Conservation (phyloP, 2,888 invertebrate genomes). For the Cantharis lateralis region DNA sequence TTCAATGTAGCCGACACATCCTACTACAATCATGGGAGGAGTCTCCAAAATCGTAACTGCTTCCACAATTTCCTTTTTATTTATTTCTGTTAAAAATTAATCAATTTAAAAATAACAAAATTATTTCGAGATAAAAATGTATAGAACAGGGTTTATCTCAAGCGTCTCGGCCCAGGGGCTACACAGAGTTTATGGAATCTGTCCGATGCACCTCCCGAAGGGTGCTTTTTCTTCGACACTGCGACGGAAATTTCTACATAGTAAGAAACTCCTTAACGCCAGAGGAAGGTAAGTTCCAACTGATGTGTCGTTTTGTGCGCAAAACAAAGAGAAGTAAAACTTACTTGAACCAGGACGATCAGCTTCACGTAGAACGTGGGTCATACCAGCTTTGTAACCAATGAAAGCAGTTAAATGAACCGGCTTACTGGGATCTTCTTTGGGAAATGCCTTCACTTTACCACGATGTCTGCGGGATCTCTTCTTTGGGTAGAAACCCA, state of each 20-base stretch:
- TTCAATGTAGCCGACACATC: conserved; percentile 98
- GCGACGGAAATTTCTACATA: conserved; percentile 54
- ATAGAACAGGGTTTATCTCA: conserved; percentile 71
- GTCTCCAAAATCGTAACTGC: conserved; percentile 98
- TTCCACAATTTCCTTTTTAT: conserved; percentile 99
- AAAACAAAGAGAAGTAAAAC: conserved; percentile 53
- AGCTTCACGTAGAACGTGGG: conserved; percentile 97
- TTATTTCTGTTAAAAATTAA: conserved; percentile 76
- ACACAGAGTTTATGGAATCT: conserved; percentile 78
- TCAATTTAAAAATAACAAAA: background rate
- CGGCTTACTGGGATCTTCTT: conserved; percentile 94
- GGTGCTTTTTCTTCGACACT: conserved; percentile 67
- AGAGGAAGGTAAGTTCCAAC: conserved; percentile 55
- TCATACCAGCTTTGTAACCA: conserved; percentile 99
- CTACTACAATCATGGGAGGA: conserved; percentile 97
- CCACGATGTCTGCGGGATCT: conserved; percentile 95
- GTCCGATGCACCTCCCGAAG: conserved; percentile 65
- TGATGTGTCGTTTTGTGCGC: conserved; percentile 46
- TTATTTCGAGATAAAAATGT: conserved; percentile 53
- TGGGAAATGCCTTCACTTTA: conserved; percentile 99
- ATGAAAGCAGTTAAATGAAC: conserved; percentile 97
- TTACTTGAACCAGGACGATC: conserved; percentile 98
- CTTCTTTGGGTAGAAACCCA: conserved; percentile 99
- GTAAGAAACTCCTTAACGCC: conserved; percentile 44
- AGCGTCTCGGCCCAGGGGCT: conserved; percentile 71